Evolutionary conservation across 1,140 invertebrate genomes (phyloP), one percentile per base, ranked within the genome.

Genomic region (Drosophila kikkawai): DNA sequence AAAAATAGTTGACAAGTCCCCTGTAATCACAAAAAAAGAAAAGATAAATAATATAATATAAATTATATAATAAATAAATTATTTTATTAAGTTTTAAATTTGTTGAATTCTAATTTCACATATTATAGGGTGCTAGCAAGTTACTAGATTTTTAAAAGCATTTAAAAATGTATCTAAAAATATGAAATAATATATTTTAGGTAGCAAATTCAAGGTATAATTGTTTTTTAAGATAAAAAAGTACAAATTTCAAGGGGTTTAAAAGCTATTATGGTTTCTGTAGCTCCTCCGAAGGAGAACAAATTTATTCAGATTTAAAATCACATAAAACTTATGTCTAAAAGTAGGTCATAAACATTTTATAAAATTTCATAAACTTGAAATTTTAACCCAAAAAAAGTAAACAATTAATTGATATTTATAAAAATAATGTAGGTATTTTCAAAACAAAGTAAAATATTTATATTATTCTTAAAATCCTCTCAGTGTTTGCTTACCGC

Each of bases 401-500:
- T 17, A 3, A 17, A 19, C 17, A 45, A 45, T 44, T 42, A 45
- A 1, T 32, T 11, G 7, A 3, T 51, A 12, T 9, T 7, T 1
- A 6, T 17, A 0, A 17, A 34, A 32, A 17, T 17, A 34, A 0
- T 51, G 6, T 3, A 32, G 2, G 5, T 13, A 34, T 4, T 44
- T 15, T 1, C 6, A 9, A 12, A n/a, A n/a, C 1, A 17, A 17
- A 32, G 4, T 26, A 3, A 9, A 4, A 50, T 11, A 13, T 4
- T 7, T 37, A 8, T 36, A 0, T 6, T 29, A 29, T 29, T 29
- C 7, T 29, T 29, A 22, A 37, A 55, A 55, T 22, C 34, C 4
- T 2, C 11, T n/a, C 37, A 70, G 67, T 70, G 67, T n/a, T 36
- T 29, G 32, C 22, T 15, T 45, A 55, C 48, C 44, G 67, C 67